Evolutionary conservation across 2,797 vertebrate species (phyloP).

Genomic region (Simalia tracyae): DNA sequence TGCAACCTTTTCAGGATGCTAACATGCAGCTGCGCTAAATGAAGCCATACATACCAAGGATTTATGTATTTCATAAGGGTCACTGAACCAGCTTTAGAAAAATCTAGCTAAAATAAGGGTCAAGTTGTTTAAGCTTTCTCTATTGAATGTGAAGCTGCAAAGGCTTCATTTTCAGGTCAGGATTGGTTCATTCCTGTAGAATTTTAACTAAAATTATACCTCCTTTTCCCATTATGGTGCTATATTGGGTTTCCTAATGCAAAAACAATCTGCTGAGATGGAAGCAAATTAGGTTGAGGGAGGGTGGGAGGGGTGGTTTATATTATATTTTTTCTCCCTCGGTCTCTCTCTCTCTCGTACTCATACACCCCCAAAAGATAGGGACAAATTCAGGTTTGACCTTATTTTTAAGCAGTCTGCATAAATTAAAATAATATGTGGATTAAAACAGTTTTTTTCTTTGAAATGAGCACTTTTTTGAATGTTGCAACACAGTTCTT

Average conservation of each 20-base stretch:
- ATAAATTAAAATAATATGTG: background rate
- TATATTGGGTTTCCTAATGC: background rate
- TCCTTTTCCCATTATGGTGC: background rate
- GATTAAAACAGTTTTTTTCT: background rate
- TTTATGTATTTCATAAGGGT: background rate
- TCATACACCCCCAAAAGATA: background rate
- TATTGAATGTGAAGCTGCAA: background rate
- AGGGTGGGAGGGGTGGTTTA: background rate
- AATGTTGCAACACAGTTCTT: background rate
- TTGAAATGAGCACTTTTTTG: background rate
- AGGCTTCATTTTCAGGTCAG: background rate
- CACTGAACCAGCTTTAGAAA: background rate
- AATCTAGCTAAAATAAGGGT: background rate
- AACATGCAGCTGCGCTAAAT: background rate
- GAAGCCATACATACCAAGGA: background rate
- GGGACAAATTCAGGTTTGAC: background rate
- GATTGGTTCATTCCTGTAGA: background rate
- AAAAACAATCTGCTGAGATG: background rate
- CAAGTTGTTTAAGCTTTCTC: background rate
- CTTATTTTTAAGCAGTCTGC: background rate
- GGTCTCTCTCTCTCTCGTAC: background rate
- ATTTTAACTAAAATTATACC: background rate
- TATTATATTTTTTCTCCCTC: background rate
- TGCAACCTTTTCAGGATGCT: background rate
- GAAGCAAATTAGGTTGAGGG: background rate